Evolutionary conservation across 2,888 invertebrate species (phyloP), one percentile per base, ranked within the genome.

Genomic region (Megamerina dolium): DNA sequence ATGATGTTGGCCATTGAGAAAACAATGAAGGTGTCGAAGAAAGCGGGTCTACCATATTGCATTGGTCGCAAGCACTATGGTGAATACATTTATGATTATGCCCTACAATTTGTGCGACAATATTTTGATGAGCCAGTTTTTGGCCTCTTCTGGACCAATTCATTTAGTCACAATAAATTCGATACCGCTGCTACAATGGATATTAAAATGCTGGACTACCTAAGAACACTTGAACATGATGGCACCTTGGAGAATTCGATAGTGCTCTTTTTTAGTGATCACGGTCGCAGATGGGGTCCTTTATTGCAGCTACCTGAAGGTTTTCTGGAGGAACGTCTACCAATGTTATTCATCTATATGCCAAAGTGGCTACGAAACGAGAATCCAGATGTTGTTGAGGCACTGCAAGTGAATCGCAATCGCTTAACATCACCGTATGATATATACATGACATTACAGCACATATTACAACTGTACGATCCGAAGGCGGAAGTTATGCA

Each of bases 121-220:
- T 82, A 81, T 52, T 72, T 73, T 45, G 70, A 75, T 23, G 66
- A 75, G 2, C 76, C 81, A 0, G 81, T 76, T 55, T 87, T 88
- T 57, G 85, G 84, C 0, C 71, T 87, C 14, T 85, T 87, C 59
- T 87, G 87, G 87, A 77, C 83, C 50, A 86, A 85, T 56, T 80
- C 82, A 6, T 82, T 83, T 43, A 86, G 83, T 53, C 87, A 87
- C 60, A 80, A 85, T 48, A 73, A 76, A 35, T 73, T 81, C 35
- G 80, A 80, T 53, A 73, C 77, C 2, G 77, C 82, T 0, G 76
- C 81, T 3, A 74, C 78, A 16, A 80, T 83, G 72, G 88, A 88
- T 58, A 61, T 56, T 1, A 74, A 77, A 45, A 66, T 85, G 39
- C 68, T 77, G 33, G 64, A 74, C 20, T 81, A 83, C 56, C 73